A percentile compares a stretch with the other conserved stretches of the same genome.
Evolutionary conservation across 2,888 invertebrate species (phyloP).

Genomic region (Cantharis nigra): DNA sequence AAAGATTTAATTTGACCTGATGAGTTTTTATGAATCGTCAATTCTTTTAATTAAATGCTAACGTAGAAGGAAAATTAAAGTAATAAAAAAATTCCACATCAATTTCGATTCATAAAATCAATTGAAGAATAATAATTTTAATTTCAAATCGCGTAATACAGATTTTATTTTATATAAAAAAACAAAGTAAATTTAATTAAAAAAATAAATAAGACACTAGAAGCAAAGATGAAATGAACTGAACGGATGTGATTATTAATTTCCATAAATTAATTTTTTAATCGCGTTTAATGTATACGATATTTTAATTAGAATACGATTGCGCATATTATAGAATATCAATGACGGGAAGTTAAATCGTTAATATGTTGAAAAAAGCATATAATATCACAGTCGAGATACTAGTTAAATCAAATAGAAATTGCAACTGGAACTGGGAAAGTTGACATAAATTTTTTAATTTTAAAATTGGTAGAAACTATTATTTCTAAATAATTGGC

Average conservation of each 20-base stretch:
- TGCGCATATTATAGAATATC: neutral
- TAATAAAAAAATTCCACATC: neutral
- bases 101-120: neutral
- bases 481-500: neutral
- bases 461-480: neutral
- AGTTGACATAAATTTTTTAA: slow-evolving; percentile 25
- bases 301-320: neutral
- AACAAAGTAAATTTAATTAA: too few relatives aligned
- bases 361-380: slow-evolving; percentile 8
- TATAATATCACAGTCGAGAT: slow-evolving; percentile 18
- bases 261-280: slow-evolving; percentile 2
- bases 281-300: neutral
- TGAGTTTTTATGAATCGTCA: neutral
- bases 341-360: slow-evolving; percentile 20
- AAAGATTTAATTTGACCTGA: neutral
- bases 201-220: neutral
- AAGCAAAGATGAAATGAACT: neutral
- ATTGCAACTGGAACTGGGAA: slow-evolving; percentile 24
- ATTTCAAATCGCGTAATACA: neutral
- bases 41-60: neutral
- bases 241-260: slow-evolving; percentile 1
- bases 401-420: slow-evolving; percentile 23
- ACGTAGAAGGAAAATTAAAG: neutral
- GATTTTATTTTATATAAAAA: neutral
- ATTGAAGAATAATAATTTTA: neutral